phyloP scores from a whole-genome alignment of 2,113 vertebrate species.

The Athene cunicularia region DNA sequence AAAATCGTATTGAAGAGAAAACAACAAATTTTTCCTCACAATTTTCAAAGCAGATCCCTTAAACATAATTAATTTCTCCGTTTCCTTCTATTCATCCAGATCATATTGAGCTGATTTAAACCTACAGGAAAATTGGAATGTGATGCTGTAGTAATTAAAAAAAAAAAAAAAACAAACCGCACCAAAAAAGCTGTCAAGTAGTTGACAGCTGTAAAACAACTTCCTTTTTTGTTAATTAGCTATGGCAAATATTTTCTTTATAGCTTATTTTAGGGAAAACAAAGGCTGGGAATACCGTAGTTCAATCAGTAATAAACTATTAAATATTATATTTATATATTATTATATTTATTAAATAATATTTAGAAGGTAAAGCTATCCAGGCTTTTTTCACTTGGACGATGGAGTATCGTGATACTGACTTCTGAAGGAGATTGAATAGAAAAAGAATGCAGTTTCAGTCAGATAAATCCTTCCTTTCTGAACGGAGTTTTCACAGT shows the following conservation, averaged over 20 bases:
- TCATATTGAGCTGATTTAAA: conserved; percentile 12
- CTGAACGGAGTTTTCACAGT: not conserved
- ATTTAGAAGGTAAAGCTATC: not conserved
- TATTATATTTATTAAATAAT: no score
- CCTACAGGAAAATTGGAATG: not conserved
- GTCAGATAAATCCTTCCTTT: not conserved
- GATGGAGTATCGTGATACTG: not conserved
- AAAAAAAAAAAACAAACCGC: not conserved
- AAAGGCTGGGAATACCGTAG: not conserved
- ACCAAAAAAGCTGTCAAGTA: not conserved
- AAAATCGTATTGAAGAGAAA: not conserved
- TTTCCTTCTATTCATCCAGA: not conserved
- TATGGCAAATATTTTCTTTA: not conserved
- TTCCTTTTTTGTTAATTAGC: not conserved
- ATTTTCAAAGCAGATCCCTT: not conserved
- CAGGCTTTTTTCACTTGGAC: not conserved
- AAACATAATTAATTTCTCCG: not conserved
- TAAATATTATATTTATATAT: no score
- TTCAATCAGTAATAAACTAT: not conserved
- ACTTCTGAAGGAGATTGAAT: not conserved
- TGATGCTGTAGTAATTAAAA: not conserved
- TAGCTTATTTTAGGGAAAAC: not conserved
- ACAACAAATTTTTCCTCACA: not conserved
- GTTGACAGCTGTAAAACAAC: not conserved
- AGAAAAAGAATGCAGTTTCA: not conserved